Percentiles rank a stretch among this genome's conserved stretches.
Conservation (phyloP, 2,888 invertebrate species). For the Agonopterix heracliana region DNA sequence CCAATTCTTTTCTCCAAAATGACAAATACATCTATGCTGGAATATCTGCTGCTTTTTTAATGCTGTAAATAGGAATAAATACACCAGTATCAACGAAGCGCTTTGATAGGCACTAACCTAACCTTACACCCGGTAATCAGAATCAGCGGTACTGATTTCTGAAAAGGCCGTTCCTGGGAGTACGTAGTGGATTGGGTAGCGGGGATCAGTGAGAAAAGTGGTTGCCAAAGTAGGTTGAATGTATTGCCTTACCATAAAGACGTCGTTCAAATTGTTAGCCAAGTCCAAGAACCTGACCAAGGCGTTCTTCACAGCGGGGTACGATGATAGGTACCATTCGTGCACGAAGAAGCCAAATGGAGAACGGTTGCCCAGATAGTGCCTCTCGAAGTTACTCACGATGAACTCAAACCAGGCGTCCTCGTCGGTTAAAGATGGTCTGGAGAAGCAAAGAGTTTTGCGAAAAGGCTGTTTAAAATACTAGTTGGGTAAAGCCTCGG, state of each 20-base stretch:
- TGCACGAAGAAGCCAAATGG: slow-evolving; percentile 82
- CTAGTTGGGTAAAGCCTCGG: neutral
- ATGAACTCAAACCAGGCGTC: slow-evolving; percentile 76
- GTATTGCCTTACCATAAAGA: slow-evolving; percentile 68
- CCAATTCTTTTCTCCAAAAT: no score
- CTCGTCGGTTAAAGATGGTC: slow-evolving; percentile 44
- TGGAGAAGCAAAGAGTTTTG: slow-evolving; percentile 10
- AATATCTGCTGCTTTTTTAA: no score
- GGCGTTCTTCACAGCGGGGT: slow-evolving; percentile 65
- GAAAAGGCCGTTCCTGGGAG: no score
- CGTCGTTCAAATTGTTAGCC: slow-evolving; percentile 69
- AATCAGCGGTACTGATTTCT: no score
- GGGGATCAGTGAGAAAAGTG: no score
- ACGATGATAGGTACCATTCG: slow-evolving; percentile 73
- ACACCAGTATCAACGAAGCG: no score
- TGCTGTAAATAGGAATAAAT: no score
- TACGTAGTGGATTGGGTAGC: no score
- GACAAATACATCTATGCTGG: no score
- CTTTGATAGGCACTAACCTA: no score
- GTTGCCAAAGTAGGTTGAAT: no score
- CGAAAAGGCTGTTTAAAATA: neutral
- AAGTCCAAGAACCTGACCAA: slow-evolving; percentile 75
- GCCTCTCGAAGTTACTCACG: slow-evolving; percentile 78
- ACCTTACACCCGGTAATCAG: no score
- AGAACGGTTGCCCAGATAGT: slow-evolving; percentile 79